A percentile compares a stretch with the other conserved stretches of the same genome.
These are phyloP conservation scores for Lycia hirtaria DNA, from an alignment of 2,888 invertebrate genomes.

Conservation along the genomic window DNA sequence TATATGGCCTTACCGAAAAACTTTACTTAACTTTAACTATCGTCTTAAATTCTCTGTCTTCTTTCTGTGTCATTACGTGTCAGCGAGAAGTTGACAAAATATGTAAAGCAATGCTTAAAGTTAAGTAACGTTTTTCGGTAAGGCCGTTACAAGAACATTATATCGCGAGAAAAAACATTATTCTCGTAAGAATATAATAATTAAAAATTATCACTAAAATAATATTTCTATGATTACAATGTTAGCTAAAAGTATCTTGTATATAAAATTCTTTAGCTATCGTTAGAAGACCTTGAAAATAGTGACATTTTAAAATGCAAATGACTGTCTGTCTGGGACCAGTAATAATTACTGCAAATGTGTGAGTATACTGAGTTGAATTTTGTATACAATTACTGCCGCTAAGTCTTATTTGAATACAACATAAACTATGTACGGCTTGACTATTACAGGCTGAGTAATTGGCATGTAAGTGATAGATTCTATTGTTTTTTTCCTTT, in stretches of 20 bases:
- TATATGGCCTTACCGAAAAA: too few relatives aligned
- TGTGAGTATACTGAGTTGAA: slow-evolving; percentile 16
- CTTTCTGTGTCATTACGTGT: too few relatives aligned
- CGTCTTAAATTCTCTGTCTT: too few relatives aligned
- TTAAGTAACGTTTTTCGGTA: too few relatives aligned
- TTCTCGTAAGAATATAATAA: neutral
- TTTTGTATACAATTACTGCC: slow-evolving; percentile 1
- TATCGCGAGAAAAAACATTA: neutral
- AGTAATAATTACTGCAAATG: slow-evolving; percentile 44
- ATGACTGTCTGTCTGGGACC: slow-evolving; percentile 52
- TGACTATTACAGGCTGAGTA: too few relatives aligned
- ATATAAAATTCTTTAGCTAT: slow-evolving; percentile 42
- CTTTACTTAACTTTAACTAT: too few relatives aligned
- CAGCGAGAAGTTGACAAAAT: too few relatives aligned
- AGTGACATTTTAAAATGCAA: slow-evolving; percentile 59
- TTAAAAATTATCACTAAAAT: neutral
- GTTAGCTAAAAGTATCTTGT: slow-evolving; percentile 32
- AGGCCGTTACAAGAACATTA: too few relatives aligned
- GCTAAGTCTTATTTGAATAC: neutral
- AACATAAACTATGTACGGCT: neutral
- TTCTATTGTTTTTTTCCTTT: too few relatives aligned
- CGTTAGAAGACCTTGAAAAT: slow-evolving; percentile 53
- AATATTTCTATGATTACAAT: slow-evolving; percentile 13
- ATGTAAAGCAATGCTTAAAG: too few relatives aligned
- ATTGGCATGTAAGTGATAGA: too few relatives aligned